Base-by-base conservation (phyloP, 2,888 invertebrate species). In the Ectemnius continuus region DNA sequence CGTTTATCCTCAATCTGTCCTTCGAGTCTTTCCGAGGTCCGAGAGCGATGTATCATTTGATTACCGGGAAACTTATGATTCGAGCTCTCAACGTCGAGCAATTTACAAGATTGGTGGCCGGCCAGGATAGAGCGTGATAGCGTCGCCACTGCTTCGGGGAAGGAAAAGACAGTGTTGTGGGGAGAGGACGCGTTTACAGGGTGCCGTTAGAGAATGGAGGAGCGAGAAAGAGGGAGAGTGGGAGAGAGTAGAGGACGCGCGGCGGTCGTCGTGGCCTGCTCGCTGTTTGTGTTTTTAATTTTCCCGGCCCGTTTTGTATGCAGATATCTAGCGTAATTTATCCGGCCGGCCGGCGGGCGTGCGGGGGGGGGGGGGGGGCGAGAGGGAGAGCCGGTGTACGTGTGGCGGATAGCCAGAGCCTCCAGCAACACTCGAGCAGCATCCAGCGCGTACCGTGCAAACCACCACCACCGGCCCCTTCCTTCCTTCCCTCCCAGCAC, bases 321-420 rank as follows among this genome's bases (percentile, higher is more conserved):
- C 85, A 86, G 86, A 86, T 86, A 86, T 87, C 86, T 84, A 71
- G 83, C 80, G 86, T 86, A 87, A 86, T 87, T 86, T 85, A 86
- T 85, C 84, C 85, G 36, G 36, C 36, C 36, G 36, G 36, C 36
- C 36, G 36, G 36, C 23, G 23, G 23, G 23, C 23, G 23, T n/a
- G 76, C 59, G 76, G 64, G 61, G 62, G 59, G 62, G 52, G 36
- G 26, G 59, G 13, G 69, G 52, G 65, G 69, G 79, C 72, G 77
- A 60, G 75, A 74, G 47, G 47, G 11, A 47, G n/a, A 75, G 71
- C 70, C 73, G 71, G 76, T 73, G 73, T 84, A 83, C 82, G 85
- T 82, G 84, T 84, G 86, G 84, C 85, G 83, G 83, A 75, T 80
- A 80, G 86, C 85, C 83, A 81, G 84, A 45, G 76, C 61, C 67